Evolutionary conservation across 2,888 invertebrate genomes (phyloP), one percentile per base, ranked within the genome.

Genomic region (Liposcelis brunnea): DNA sequence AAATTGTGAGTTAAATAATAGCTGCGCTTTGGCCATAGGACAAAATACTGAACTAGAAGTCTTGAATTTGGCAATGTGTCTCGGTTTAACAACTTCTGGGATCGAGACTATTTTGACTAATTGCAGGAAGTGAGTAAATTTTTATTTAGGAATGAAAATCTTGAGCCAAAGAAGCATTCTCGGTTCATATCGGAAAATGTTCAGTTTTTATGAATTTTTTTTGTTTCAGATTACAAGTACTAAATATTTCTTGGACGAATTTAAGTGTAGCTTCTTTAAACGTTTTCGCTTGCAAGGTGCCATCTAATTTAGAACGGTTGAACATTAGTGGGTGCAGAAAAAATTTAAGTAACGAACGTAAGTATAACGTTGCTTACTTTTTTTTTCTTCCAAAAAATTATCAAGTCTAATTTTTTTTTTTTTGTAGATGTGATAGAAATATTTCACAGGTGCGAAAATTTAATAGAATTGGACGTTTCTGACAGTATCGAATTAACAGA

Each of bases 401-500:
- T 32, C 45, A 33, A 14, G 44, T 32, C n/a, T 11, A 32, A 26
- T 31, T 2, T 14, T 32, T 49, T 49, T 44, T 47, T 48, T 6
- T 26, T 65, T 65, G 18, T 64, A 90, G 90, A 81, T 68, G 67
- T 90, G 5, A 59, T 63, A 5, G 64, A 68, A 8, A 64, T 93
- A 43, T 73, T 74, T 1, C 55, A 59, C 11, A 70, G 75, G 5
- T 87, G 87, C 58, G 72, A 78, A 0, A 66, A 75, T 2, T 68
- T 94, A 14, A 63, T 78, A 35, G 90, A 91, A 61, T 66, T 94
- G 52, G 93, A 94, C 65, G 59, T 91, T 47, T 91, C 91, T 15
- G 93, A 94, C 64, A 84, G 86, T 55, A 77, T 81, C 6, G 67
- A 71, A 14, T 62, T 93, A 3, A 77, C 80, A 0, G 71, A 70